Conservation (phyloP, 1,140 invertebrate genomes). For the Telenomus remus region DNA sequence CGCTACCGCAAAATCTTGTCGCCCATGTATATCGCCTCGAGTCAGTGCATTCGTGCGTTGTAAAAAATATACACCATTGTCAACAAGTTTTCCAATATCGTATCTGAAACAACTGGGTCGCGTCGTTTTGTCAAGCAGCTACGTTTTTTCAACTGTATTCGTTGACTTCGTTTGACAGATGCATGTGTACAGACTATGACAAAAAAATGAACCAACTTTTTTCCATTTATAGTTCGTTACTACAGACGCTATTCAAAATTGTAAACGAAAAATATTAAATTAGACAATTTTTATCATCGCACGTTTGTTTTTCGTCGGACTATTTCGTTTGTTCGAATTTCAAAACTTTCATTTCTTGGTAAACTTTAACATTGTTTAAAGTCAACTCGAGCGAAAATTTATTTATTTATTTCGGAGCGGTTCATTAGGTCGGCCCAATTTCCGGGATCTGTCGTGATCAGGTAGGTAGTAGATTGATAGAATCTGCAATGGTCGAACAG, state of each 20-base stretch:
- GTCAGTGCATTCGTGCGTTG: background rate
- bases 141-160: background rate
- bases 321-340: too few species aligned
- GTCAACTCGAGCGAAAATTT: too few species aligned
- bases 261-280: too few species aligned
- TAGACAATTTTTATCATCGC: too few species aligned
- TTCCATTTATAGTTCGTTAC: too few species aligned
- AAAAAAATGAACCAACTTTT: too few species aligned
- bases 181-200: background rate
- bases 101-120: background rate
- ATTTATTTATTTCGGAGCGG: too few species aligned
- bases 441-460: slow-evolving; percentile 19
- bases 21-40: background rate
- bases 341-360: too few species aligned
- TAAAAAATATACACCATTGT: slow-evolving; percentile 7
- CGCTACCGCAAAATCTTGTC: slow-evolving; percentile 7
- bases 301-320: too few species aligned
- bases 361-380: background rate
- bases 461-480: slow-evolving; percentile 15
- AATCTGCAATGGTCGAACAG: slow-evolving; percentile 16
- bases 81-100: slow-evolving; percentile 13
- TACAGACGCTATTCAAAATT: too few species aligned
- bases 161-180: background rate
- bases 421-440: slow-evolving; percentile 37
- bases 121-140: background rate